These are phyloP conservation scores for Meiosimyza platycephala DNA, from an alignment of 2,888 invertebrate species.

Conservation along the genomic window DNA sequence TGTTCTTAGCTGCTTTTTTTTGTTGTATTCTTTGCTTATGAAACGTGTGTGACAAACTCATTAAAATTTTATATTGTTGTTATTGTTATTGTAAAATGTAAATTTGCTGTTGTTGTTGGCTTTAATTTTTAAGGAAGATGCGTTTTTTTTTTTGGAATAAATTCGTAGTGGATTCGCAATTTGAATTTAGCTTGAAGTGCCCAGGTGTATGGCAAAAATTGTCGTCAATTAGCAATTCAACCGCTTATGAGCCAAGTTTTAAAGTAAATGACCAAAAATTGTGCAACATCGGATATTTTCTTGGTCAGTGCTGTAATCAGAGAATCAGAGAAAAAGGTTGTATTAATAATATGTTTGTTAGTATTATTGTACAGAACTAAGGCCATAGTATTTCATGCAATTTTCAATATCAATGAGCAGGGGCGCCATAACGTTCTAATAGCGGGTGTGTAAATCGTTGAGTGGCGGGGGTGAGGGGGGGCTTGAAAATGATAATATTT, in stretches of 20 bases:
- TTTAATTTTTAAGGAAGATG: conserved; percentile 18
- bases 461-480: too few relatives aligned
- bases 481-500: too few relatives aligned
- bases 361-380: too few relatives aligned
- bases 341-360: too few relatives aligned
- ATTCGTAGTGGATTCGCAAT: not conserved
- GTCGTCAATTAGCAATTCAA: conserved; percentile 40
- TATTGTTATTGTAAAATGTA: not conserved
- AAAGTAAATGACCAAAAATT: conserved; percentile 53
- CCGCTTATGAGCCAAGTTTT: conserved; percentile 57
- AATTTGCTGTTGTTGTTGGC: not conserved
- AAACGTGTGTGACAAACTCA: not conserved
- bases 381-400: too few relatives aligned
- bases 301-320: conserved; percentile 43
- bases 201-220: not conserved
- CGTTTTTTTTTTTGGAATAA: conserved; percentile 10
- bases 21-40: not conserved
- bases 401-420: too few relatives aligned
- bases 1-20: not conserved
- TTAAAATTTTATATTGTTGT: not conserved
- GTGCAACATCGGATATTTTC: conserved; percentile 46
- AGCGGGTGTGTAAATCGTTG: too few relatives aligned
- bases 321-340: too few relatives aligned
- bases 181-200: conserved; percentile 5
- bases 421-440: too few relatives aligned